Evolutionary conservation across 1,140 invertebrate species (phyloP), one percentile per base, ranked within the genome.

Genomic region (Antheraea mylitta): DNA sequence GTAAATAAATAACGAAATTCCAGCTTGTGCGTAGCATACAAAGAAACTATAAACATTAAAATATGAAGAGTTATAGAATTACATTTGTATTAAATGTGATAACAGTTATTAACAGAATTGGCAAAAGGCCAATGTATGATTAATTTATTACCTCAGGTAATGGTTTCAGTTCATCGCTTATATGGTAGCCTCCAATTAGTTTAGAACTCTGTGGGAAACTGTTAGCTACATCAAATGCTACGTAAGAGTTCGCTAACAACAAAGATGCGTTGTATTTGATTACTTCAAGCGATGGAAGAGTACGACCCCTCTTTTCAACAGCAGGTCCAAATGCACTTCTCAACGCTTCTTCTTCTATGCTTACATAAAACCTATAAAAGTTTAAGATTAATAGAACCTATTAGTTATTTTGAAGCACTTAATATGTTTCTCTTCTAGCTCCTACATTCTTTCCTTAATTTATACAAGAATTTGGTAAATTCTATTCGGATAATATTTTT

Each of bases 181-280:
- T 77, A 69, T 77, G 73, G 36, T 69, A 77, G 7, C 78, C 78
- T n/a, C 53, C 75, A 11, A 80, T 66, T 0, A 58, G 37, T 19
- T 74, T 77, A 18, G 71, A 80, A 10, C 76, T 82, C 16, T 73
- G 77, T 5, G 83, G 81, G 0, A 81, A 9, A 18, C 72, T 59
- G 0, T 77, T 66, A 6, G 80, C 7, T 58, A 58, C 36, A 3
- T 81, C 78, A 0, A 75, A 45, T 9, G 81, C 78, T 6, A 72
- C 53, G 30, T 86, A 76, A 7, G 77, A 81, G 48, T 83, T 86
- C 0, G 75, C 74, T 59, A 86, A 58, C 7, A 83, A 48, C 9
- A 86, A 64, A 13, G 83, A 81, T 0, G 61, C 75, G 13, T 83
- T 83, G 59, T 76, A 76, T 9, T 66, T 58, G 0, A 79, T 19